A percentile compares a stretch with the other conserved stretches of the same genome.
Conservation (phyloP, 23 tunicate genomes). For the Aplidium turbinatum region DNA sequence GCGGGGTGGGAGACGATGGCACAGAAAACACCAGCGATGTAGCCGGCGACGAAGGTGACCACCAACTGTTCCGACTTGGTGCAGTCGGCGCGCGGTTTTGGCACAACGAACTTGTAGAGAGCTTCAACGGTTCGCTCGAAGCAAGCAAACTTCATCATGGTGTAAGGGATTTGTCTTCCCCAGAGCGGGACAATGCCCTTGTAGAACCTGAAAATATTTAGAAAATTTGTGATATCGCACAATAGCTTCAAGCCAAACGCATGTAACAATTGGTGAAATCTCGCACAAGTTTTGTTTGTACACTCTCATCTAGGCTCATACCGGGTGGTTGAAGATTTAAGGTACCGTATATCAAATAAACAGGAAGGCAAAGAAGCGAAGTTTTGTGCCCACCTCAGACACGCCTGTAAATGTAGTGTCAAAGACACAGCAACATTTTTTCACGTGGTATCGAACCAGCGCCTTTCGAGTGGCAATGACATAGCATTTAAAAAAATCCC, state of each 20-base stretch:
- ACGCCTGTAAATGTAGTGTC: too few species aligned
- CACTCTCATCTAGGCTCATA: too few species aligned
- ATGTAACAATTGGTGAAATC: neutral
- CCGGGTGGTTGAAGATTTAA: too few species aligned
- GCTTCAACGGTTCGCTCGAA: slow-evolving; percentile 98
- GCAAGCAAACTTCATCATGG: slow-evolving; percentile 99
- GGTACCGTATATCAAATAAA: too few species aligned
- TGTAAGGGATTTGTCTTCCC: slow-evolving; percentile 98
- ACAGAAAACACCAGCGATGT: slow-evolving; percentile 99
- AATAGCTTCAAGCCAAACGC: neutral
- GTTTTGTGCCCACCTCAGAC: too few species aligned
- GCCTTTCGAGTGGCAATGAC: too few species aligned
- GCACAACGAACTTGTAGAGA: slow-evolving; percentile 86
- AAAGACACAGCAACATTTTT: too few species aligned
- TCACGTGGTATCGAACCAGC: too few species aligned
- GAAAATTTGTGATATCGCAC: neutral
- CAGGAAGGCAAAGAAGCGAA: too few species aligned
- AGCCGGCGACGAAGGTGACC: slow-evolving; percentile 98
- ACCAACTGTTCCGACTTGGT: slow-evolving; percentile 84
- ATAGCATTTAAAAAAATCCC: too few species aligned
- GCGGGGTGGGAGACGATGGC: slow-evolving; percentile 99
- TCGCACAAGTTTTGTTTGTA: too few species aligned
- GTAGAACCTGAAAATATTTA: slow-evolving; percentile 62
- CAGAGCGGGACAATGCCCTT: slow-evolving; percentile 93
- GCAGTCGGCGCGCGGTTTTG: slow-evolving; percentile 96